These are phyloP conservation scores for Oscheius sp. DNA, from an alignment of 2,888 invertebrate species.

Conservation along the genomic window DNA sequence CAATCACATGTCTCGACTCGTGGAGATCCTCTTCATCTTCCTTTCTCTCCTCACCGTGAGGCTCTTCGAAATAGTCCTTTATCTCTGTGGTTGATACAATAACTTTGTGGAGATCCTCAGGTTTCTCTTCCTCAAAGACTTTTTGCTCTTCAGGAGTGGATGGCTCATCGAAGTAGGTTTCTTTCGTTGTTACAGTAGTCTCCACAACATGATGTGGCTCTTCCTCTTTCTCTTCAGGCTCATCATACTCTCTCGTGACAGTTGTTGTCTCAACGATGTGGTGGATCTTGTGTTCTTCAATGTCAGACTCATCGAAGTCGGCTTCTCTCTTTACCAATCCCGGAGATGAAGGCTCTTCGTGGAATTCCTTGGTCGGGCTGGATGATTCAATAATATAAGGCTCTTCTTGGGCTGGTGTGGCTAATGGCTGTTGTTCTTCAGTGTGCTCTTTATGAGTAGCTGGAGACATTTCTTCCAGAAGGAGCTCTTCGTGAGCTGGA, in stretches of 20 bases:
- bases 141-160: slow-evolving; percentile 1
- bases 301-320: too few relatives aligned
- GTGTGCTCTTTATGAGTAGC: too few relatives aligned
- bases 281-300: too few relatives aligned
- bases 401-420: too few relatives aligned
- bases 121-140: background rate
- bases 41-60: background rate
- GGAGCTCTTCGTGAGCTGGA: too few relatives aligned
- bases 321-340: too few relatives aligned
- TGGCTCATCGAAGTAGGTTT: slow-evolving; percentile 12
- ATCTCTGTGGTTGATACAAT: background rate
- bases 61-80: background rate
- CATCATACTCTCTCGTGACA: background rate
- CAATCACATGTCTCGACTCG: background rate
- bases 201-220: slow-evolving; percentile 4
- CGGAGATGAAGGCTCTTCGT: slow-evolving; percentile 23
- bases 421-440: too few relatives aligned
- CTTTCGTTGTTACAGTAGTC: background rate
- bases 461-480: background rate
- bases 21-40: background rate
- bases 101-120: background rate
- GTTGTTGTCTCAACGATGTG: slow-evolving; percentile 8
- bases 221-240: background rate
- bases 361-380: slow-evolving; percentile 27
- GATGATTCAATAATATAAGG: too few relatives aligned